A percentile compares a stretch with the other conserved stretches of the same genome.
Conservation (phyloP, 1,140 invertebrate genomes). For the Neotoxoptera formosana region DNA sequence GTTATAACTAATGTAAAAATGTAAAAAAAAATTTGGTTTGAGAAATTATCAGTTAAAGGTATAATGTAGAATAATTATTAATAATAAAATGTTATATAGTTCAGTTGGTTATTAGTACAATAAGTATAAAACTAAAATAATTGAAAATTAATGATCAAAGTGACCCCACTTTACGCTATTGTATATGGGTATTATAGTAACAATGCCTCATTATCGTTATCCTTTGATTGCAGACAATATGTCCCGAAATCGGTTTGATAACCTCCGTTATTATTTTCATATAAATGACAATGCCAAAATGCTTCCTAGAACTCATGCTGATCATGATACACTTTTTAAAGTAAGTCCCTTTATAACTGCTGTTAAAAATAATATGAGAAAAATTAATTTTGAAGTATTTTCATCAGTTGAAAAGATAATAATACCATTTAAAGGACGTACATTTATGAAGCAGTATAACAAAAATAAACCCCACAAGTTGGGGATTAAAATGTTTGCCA, state of each 20-base stretch:
- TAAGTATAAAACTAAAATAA: not conserved
- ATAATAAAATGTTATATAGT: not conserved
- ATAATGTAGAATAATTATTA: not conserved
- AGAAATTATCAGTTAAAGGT: not conserved
- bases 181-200: not conserved
- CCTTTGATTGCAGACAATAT: not conserved
- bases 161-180: not conserved
- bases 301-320: not conserved
- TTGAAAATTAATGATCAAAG: not conserved
- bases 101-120: not conserved
- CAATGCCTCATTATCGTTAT: not conserved
- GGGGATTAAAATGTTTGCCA: slow-evolving; percentile 58
- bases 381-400: slow-evolving; percentile 20
- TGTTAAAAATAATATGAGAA: slow-evolving; percentile 56
- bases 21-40: not conserved
- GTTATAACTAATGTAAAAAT: not conserved
- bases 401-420: slow-evolving; percentile 59
- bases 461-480: slow-evolving; percentile 63
- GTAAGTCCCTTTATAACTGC: slow-evolving; percentile 44
- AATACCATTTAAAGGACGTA: slow-evolving; percentile 60
- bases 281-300: not conserved
- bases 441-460: slow-evolving; percentile 61
- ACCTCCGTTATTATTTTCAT: not conserved
- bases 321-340: slow-evolving; percentile 49
- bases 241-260: not conserved